Conservation (phyloP, 2,113 vertebrate genomes). For the Campylomormyrus tamandua region DNA sequence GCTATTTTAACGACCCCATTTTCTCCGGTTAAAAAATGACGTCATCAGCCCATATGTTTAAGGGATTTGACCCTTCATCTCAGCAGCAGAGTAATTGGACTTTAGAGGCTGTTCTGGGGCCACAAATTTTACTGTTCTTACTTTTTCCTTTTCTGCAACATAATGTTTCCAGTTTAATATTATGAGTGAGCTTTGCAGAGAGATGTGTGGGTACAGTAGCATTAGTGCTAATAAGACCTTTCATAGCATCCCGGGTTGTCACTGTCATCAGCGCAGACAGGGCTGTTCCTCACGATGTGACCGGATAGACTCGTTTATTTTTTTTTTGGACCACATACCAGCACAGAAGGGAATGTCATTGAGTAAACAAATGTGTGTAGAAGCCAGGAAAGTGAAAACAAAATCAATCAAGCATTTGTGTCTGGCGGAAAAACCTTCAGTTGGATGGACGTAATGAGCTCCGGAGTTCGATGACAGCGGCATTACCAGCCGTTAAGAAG, state of each 20-base stretch:
- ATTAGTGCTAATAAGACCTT: background rate
- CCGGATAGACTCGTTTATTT: background rate
- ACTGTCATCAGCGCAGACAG: background rate
- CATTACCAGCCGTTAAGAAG: background rate
- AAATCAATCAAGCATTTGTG: background rate
- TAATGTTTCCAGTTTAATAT: background rate
- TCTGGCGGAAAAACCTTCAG: background rate
- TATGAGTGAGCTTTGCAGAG: background rate
- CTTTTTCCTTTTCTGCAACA: background rate
- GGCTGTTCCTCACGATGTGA: background rate
- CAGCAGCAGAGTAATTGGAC: background rate
- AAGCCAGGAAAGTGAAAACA: background rate
- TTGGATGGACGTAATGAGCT: background rate
- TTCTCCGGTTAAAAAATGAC: background rate
- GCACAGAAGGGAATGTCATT: background rate
- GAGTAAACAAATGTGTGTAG: background rate
- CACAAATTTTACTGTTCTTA: background rate
- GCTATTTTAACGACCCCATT: background rate
- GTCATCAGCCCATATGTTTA: background rate
- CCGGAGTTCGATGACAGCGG: background rate
- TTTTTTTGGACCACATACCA: background rate
- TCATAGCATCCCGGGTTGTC: background rate
- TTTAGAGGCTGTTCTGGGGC: background rate
- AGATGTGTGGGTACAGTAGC: background rate
- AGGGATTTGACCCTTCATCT: slow-evolving; percentile 1